Evolutionary conservation across 30 jellyfish, hydroid and myxozoan species (phyloP).

Genomic region (Hydra vulgaris): DNA sequence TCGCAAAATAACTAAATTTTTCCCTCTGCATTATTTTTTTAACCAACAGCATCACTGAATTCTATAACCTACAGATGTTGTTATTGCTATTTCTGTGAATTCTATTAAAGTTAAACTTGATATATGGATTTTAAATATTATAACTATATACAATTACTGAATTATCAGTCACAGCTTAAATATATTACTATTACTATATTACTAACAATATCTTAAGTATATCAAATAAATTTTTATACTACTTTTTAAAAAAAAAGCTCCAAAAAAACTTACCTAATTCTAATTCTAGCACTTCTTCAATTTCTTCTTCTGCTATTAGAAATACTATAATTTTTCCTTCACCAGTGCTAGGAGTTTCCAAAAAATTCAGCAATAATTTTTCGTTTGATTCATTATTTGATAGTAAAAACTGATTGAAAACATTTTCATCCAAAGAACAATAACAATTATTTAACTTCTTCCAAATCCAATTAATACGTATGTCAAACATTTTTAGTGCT

Average conservation of each 20-base stretch:
- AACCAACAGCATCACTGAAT: too few species aligned
- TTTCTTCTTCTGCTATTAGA: slow-evolving; percentile 36
- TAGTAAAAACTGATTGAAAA: slow-evolving; percentile 52
- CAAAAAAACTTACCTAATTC: slow-evolving; percentile 32
- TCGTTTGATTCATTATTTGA: slow-evolving; percentile 60
- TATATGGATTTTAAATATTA: too few species aligned
- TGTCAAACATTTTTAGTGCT: slow-evolving; percentile 78
- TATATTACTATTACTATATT: too few species aligned
- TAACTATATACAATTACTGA: too few species aligned
- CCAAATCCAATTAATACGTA: slow-evolving; percentile 71
- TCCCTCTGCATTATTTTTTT: too few species aligned
- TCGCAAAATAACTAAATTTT: too few species aligned
- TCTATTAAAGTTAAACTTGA: too few species aligned
- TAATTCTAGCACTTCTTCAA: slow-evolving; percentile 55
- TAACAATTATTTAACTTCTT: slow-evolving; percentile 40
- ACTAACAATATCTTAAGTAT: too few species aligned
- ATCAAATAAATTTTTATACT: neutral
- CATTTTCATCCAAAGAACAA: slow-evolving; percentile 10
- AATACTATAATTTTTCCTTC: slow-evolving; percentile 48
- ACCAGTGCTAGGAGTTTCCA: slow-evolving; percentile 30
- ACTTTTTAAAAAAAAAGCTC: neutral
- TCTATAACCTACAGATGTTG: too few species aligned
- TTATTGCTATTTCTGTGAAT: too few species aligned
- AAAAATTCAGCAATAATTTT: slow-evolving; percentile 30
- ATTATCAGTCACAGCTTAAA: too few species aligned